Evolutionary conservation across 2,797 vertebrate genomes (phyloP), one percentile per base, ranked within the genome.

Genomic region (Darevskia nairensis): DNA sequence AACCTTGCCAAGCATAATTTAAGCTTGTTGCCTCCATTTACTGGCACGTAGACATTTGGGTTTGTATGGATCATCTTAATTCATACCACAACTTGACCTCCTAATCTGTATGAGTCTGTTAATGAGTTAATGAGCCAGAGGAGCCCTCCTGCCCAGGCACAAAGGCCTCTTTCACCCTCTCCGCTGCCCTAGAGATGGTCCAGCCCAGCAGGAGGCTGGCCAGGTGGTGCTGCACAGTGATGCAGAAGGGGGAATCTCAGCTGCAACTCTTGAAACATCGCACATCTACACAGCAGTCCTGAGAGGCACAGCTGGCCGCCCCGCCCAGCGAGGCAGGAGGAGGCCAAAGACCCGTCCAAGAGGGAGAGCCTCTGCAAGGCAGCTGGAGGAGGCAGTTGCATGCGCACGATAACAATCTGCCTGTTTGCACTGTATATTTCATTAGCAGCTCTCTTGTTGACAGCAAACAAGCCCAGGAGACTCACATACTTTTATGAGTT

Each of bases 371-470:
- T 35, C 35, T 35, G 17, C 71, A 6, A 17, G 39, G 13, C 35
- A 35, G 41, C 64, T 25, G 27, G 75, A 10, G 85, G 35, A 27
- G 27, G 9, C 1, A 8, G 35, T 1, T 3, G 4, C 27, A 23
- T 35, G 1, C 27, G 27, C 44, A 2, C 0, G 94, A 95, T 94
- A 94, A 92, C 89, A 82, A 93, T 86, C 93, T 1, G 5, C 95
- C 25, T 89, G 96, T 97, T 96, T 96, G 95, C 50, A 93, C 90
- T 95, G 72, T 29, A 95, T 85, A 94, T 83, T 10, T 81, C 92
- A 88, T 91, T 91, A 82, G 85, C 88, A 39, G 80, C 6, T 84
- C 89, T 92, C 61, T 83, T 96, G 96, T 97, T 97, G 96, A 97
- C 96, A 96, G 95, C 88, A 94, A 96, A 95, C 92, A n/a, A 88